Base-by-base conservation (phyloP, 2,113 vertebrate species). In the Nibea coibor region DNA sequence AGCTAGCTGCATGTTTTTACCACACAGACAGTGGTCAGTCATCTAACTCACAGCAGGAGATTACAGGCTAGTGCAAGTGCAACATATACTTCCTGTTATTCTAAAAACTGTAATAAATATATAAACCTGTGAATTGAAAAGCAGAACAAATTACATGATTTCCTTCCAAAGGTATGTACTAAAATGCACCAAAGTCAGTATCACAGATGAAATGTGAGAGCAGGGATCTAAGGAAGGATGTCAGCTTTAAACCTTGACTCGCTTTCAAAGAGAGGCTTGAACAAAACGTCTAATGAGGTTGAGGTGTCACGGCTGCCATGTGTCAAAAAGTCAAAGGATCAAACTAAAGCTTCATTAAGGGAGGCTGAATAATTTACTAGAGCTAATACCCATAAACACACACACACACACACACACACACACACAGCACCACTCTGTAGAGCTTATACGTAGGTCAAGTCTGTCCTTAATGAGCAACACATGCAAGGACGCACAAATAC, bases 291-390 rank as follows among this genome's bases (percentile, higher is more conserved):
- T 70, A 76, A 73, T 59, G 73, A 80, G 76, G 75, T 54, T 0
- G 39, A 72, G 51, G 68, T 22, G 45, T 68, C 71, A 62, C 63
- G 28, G 83, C 75, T 78, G 72, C 54, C 69, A 45, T 56, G 66
- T 48, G 77, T 76, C 81, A 67, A 20, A 57, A 67, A 50, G 87
- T 86, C 81, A 89, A 82, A 80, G 62, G 78, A 69, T 90, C 84
- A 85, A 82, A 84, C 53, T 70, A 26, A 56, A 71, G 72, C 28
- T 63, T 78, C 64, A 83, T 88, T 50, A 84, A 63, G 17, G 19
- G 56, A 51, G 66, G 22, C 35, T 91, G 51, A 88, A 91, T 87
- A 64, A 91, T 91, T 84, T 11, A 91, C 19, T 0, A 64, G 56
- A 12, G 20, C 73, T 80, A 59, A 57, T 24, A 65, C 43, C 17